phyloP scores from a whole-genome alignment of 2,888 invertebrate genomes.

The Netelia inedita region DNA sequence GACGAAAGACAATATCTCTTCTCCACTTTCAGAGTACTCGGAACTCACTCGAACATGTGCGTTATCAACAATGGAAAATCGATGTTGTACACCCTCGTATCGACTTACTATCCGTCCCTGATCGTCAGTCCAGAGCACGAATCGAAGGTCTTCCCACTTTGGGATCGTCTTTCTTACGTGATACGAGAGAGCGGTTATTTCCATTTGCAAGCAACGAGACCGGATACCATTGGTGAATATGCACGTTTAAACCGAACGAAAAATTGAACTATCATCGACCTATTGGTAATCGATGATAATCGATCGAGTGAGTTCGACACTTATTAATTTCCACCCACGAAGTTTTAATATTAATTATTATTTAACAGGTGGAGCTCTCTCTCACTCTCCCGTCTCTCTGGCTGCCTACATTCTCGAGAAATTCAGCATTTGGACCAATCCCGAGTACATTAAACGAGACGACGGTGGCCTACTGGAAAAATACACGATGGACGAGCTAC shows the following conservation, averaged over 20 bases:
- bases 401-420: constrained; percentile 97
- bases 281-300: not conserved
- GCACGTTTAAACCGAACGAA: not conserved
- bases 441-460: constrained; percentile 84
- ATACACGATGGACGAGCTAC: constrained; percentile 89
- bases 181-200: constrained; percentile 88
- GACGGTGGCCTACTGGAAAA: constrained; percentile 90
- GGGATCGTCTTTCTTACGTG: constrained; percentile 72
- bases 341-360: too few relatives aligned
- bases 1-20: not conserved
- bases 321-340: constrained; percentile 86
- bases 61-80: constrained; percentile 77
- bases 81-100: constrained; percentile 84
- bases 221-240: constrained; percentile 92
- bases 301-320: not conserved
- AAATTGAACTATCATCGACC: not conserved
- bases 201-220: constrained; percentile 95
- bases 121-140: constrained; percentile 86
- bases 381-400: constrained; percentile 93
- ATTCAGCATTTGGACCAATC: constrained; percentile 91
- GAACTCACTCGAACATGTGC: constrained; percentile 90
- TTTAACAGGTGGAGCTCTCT: constrained; percentile 88
- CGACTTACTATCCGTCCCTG: constrained; percentile 87
- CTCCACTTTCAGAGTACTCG: constrained; percentile 84
- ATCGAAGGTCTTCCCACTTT: constrained; percentile 86